A percentile compares a stretch with the other conserved stretches of the same genome.
These are phyloP conservation scores for Ophonus ardosiacus DNA, from an alignment of 2,888 invertebrate genomes.

Conservation along the genomic window DNA sequence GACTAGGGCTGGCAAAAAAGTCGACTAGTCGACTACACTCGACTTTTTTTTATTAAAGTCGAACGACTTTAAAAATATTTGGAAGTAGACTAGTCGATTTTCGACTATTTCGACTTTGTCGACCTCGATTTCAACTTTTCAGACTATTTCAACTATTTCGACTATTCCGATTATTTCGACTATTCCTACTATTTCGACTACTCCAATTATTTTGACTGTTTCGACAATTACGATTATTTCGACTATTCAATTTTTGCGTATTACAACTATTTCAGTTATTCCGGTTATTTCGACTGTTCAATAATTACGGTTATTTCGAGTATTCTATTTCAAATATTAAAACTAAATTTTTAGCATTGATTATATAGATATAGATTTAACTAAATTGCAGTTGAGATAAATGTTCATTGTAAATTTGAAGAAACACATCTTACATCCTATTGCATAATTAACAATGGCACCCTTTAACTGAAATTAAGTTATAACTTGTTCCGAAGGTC, in stretches of 20 bases:
- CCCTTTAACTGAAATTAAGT: too few relatives aligned
- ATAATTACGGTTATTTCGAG: slow-evolving; percentile 6
- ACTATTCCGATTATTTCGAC: background rate
- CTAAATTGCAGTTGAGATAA: slow-evolving; percentile 2
- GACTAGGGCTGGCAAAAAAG: background rate
- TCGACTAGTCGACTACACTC: background rate
- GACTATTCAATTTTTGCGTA: slow-evolving; percentile 1
- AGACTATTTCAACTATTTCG: background rate
- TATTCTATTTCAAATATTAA: slow-evolving; percentile 4
- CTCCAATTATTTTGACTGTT: background rate
- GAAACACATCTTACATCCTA: background rate
- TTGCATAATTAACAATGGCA: slow-evolving; percentile 6
- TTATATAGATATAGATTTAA: slow-evolving; percentile 9
- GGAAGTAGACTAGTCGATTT: background rate
- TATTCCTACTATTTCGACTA: background rate
- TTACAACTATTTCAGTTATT: background rate
- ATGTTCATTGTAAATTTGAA: slow-evolving; percentile 2
- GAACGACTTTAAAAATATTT: slow-evolving; percentile 2
- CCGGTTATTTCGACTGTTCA: background rate
- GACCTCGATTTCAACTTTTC: background rate
- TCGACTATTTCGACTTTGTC: background rate
- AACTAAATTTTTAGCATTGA: slow-evolving; percentile 2
- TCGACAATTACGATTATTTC: slow-evolving; percentile 14
- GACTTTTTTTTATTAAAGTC: background rate
- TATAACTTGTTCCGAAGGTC: too few relatives aligned